Conservation (phyloP, 2,888 invertebrate species). For the Omphaloscelis lunosa region DNA sequence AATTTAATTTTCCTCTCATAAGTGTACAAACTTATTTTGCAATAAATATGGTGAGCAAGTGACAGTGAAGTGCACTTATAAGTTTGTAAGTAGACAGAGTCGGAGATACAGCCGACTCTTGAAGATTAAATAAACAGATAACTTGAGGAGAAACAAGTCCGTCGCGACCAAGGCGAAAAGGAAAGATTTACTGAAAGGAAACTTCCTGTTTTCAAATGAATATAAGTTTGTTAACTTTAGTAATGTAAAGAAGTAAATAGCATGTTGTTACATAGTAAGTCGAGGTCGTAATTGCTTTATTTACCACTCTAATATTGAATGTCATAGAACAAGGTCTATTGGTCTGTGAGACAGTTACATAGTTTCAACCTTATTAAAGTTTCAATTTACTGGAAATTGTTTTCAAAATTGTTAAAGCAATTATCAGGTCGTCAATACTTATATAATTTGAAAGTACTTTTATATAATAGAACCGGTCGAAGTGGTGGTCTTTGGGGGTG, state of each 20-base stretch:
- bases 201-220: neutral
- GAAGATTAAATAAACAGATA: conserved; percentile 29
- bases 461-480: neutral
- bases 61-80: conserved; percentile 29
- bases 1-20: neutral
- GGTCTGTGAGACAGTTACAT: neutral
- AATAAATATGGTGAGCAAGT: neutral
- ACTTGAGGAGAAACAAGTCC: conserved; percentile 10
- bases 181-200: neutral
- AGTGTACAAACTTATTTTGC: conserved; percentile 6
- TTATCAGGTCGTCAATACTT: neutral
- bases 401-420: neutral
- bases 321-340: neutral
- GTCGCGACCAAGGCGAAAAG: neutral
- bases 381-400: neutral
- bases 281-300: neutral
- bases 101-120: neutral
- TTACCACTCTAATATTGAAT: neutral
- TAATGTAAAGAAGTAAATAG: neutral
- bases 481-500: too few relatives aligned
- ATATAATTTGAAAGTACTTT: neutral
- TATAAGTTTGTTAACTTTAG: neutral
- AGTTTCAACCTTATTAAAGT: neutral
- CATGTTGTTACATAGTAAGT: neutral
- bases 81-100: conserved; percentile 7